Percentiles rank a stretch among this genome's conserved stretches.
Evolutionary conservation across 1,140 invertebrate genomes (phyloP).

Genomic region (Drosophila bifasciata): DNA sequence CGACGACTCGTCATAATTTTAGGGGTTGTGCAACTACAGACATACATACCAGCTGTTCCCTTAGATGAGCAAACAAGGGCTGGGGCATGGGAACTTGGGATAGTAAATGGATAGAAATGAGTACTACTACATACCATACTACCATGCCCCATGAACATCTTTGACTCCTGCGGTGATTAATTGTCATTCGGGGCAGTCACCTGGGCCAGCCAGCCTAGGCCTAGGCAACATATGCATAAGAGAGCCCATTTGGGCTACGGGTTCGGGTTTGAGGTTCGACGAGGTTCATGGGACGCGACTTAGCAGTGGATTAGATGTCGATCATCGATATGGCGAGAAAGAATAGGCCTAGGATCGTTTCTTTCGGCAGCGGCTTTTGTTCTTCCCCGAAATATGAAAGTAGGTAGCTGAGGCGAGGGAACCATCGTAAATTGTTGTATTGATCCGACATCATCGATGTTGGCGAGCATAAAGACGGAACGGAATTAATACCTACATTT

Average conservation of each 20-base stretch:
- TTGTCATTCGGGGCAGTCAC: constrained; percentile 59
- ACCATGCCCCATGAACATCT: constrained; percentile 53
- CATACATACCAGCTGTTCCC: constrained; percentile 68
- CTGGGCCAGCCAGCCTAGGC: constrained; percentile 6
- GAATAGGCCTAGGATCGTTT: constrained; percentile 50
- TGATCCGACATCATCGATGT: constrained; percentile 31
- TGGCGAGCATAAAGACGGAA: constrained; percentile 46
- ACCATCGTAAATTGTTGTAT: constrained; percentile 68
- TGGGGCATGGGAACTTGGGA: constrained; percentile 62
- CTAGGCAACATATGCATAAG: constrained; percentile 28
- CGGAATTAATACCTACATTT: constrained; percentile 68
- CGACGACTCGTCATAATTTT: constrained; percentile 71
- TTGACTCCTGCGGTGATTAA: constrained; percentile 82
- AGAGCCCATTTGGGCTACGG: constrained; percentile 13
- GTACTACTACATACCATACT: constrained; percentile 15
- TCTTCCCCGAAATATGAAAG: constrained; percentile 37
- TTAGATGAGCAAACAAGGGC: constrained; percentile 71
- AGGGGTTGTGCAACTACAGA: constrained; percentile 64
- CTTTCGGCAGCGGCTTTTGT: constrained; percentile 38
- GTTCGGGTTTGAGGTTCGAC: constrained; percentile 15
- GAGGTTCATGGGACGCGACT: constrained; percentile 54
- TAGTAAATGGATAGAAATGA: constrained; percentile 18
- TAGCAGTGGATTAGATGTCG: constrained; percentile 77
- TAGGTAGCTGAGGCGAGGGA: constrained; percentile 51
- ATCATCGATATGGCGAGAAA: constrained; percentile 56